These are phyloP conservation scores for Passer domesticus DNA, from an alignment of 2,113 vertebrate species.

Conservation along the genomic window DNA sequence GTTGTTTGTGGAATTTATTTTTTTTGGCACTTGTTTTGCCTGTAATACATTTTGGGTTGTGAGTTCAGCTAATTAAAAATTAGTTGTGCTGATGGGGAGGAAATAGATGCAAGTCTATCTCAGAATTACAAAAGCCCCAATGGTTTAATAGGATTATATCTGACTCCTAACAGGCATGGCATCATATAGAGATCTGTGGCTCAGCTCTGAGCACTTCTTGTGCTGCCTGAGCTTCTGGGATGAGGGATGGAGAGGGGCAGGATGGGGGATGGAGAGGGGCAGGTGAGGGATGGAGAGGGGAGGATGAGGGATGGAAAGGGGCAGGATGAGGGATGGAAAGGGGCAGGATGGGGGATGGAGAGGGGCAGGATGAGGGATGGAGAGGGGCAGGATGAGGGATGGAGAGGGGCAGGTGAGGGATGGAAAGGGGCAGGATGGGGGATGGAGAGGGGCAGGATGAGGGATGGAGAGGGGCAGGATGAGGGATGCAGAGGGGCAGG, in stretches of 20 bases:
- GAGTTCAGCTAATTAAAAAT: not conserved
- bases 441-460: not conserved
- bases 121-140: accelerated
- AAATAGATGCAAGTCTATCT: not conserved
- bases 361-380: accelerated
- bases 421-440: not conserved
- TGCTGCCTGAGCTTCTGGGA: accelerated
- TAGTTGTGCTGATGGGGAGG: not conserved
- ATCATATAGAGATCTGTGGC: not conserved
- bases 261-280: too few relatives aligned
- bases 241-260: not conserved
- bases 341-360: accelerated
- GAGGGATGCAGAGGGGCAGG: too few relatives aligned
- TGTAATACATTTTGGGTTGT: not conserved
- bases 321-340: not conserved
- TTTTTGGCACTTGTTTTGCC: not conserved
- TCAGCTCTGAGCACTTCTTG: not conserved
- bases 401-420: not conserved
- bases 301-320: too few relatives aligned
- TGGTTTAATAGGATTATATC: not conserved
- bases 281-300: too few relatives aligned
- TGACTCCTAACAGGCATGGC: not conserved
- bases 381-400: accelerated
- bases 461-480: too few relatives aligned
- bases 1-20: not conserved